Conservation (phyloP, 2,113 vertebrate genomes). For the Lophotis ruficrista region DNA sequence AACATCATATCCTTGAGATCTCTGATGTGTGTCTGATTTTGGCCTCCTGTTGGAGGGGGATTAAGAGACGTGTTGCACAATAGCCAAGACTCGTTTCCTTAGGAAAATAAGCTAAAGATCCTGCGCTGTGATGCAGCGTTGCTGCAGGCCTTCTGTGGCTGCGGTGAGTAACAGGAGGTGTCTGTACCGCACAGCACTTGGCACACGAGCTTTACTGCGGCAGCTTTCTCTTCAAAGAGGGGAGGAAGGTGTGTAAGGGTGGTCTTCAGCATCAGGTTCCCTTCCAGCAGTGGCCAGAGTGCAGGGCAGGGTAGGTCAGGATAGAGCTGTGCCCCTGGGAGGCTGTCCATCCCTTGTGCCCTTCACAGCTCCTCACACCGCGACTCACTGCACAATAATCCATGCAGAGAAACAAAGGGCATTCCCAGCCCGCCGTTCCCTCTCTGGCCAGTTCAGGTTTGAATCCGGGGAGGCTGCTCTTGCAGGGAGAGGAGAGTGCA, state of each 20-base stretch:
- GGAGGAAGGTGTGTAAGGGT: background rate
- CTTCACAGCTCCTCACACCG: background rate
- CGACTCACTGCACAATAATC: background rate
- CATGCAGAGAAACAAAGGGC: background rate
- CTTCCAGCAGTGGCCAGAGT: background rate
- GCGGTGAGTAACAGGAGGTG: background rate
- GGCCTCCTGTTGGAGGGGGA: background rate
- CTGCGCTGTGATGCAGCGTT: background rate
- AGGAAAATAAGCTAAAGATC: background rate
- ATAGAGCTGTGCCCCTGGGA: background rate
- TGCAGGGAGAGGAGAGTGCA: background rate
- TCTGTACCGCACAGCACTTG: background rate
- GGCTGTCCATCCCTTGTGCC: background rate
- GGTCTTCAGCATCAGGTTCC: background rate
- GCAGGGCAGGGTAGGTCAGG: background rate
- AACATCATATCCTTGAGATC: background rate
- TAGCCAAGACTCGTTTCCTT: background rate
- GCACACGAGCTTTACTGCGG: background rate
- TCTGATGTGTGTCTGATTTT: background rate
- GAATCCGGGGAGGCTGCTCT: background rate
- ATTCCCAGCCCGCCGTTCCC: accelerated
- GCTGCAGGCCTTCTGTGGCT: background rate
- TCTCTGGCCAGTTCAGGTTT: background rate
- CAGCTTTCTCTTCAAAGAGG: background rate
- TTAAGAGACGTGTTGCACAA: accelerated